Evolutionary conservation across 2,888 invertebrate species (phyloP).

Genomic region (Phorcus lineatus): DNA sequence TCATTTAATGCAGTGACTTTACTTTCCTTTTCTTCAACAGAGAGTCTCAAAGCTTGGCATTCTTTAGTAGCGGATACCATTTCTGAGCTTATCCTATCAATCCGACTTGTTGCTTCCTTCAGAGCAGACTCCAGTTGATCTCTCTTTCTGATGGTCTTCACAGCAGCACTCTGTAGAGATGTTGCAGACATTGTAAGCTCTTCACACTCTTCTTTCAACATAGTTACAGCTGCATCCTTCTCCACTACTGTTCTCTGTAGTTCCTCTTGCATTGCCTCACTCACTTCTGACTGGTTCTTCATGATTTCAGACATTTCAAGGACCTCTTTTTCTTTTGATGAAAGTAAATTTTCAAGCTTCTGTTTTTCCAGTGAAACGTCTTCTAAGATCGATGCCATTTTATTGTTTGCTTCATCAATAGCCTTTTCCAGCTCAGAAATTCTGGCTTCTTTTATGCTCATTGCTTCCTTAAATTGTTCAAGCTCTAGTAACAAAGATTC

Average conservation of each 20-base stretch:
- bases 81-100: background rate
- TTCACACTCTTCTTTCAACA: conserved; percentile 1
- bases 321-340: conserved; percentile 19
- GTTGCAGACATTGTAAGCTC: background rate
- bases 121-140: background rate
- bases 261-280: background rate
- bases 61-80: background rate
- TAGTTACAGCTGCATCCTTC: conserved; percentile 2
- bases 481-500: background rate
- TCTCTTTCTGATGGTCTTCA: background rate
- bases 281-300: conserved; percentile 2
- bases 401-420: background rate
- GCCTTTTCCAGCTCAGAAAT: background rate
- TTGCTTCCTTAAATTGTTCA: background rate
- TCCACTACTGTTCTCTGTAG: background rate
- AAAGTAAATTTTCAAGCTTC: background rate
- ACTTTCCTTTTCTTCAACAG: background rate
- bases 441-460: background rate
- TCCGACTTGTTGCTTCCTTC: background rate
- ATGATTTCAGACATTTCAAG: conserved; percentile 31
- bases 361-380: background rate
- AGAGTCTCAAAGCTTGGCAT: background rate
- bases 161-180: conserved; percentile 4
- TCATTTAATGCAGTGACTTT: background rate
- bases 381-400: background rate